Base-by-base conservation (phyloP, 2,888 invertebrate genomes). In the Dascillus cervinus region DNA sequence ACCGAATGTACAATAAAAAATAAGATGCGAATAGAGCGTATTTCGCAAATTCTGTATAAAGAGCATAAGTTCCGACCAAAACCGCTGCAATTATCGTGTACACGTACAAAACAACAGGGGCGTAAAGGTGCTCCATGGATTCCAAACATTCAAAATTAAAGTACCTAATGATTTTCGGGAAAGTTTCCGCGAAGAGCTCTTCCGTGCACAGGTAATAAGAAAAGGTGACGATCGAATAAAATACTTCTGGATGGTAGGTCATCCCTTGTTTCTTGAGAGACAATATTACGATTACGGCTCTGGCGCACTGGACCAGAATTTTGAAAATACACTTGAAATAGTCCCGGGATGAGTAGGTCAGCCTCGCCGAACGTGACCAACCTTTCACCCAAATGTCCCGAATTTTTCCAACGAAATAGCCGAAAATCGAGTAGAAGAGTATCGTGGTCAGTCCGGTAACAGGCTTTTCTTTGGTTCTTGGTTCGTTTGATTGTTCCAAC, bases 241-340 rank as follows among this genome's bases (percentile, higher is more conserved):
- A 27, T 0, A 72, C 61, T 8, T 79, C 76, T 0, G 83, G 82
- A 27, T 72, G 69, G 59, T 79, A 84, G 51, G 82, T 71, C 36
- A 82, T 75, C 13, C 83, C 65, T 12, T 82, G 82, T 58, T 83
- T 81, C 52, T 79, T 78, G 32, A 84, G 58, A 15, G 82, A 82
- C 13, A 84, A 25, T 3, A 65, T 56, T 3, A 63, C 50, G 3
- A 62, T 47, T 20, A 84, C 75, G 0, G 82, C 82, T 62, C 84
- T 85, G 6, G 81, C 79, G 78, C 83, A 82, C 59, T 85, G 84
- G 23, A 85, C 66, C 1, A 82, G 75, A 25, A 84, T 75, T 60
- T 79, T 82, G 3, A 80, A 44, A 2, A 62, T 11, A 47, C 55
- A 53, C 35, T 54, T 52, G 0, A 58, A 12, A 12, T 50, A 49